Conservation (phyloP, 2,113 vertebrate genomes). For the Pachyramphus minor region DNA sequence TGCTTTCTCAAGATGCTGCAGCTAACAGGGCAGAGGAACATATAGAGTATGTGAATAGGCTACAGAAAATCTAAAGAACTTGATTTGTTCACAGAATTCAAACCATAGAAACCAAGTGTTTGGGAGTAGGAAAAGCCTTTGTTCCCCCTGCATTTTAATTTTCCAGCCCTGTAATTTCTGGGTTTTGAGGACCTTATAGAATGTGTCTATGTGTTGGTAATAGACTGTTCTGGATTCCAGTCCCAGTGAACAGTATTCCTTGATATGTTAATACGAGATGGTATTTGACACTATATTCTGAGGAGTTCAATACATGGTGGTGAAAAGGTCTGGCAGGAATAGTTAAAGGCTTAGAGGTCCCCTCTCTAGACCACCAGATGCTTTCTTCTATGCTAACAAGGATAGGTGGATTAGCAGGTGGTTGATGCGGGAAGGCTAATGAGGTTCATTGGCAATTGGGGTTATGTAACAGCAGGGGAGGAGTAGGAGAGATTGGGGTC, state of each 20-base stretch:
- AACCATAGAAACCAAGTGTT: not conserved
- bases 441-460: not conserved
- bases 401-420: conserved; percentile 33
- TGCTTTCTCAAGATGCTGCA: not conserved
- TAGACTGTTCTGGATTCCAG: not conserved
- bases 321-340: not conserved
- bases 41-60: not conserved
- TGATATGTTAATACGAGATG: not conserved
- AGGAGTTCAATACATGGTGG: not conserved
- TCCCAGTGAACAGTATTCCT: not conserved
- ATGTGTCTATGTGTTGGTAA: not conserved
- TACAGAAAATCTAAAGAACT: not conserved
- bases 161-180: not conserved
- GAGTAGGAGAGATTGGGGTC: not conserved
- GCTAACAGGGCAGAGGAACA: not conserved
- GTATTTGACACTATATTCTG: not conserved
- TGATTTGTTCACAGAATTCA: not conserved
- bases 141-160: not conserved
- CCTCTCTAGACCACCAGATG: not conserved
- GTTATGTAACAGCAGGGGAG: not conserved
- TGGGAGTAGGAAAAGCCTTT: not conserved
- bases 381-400: conserved; percentile 3
- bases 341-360: not conserved
- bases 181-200: not conserved
- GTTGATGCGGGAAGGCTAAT: not conserved